A percentile compares a stretch with the other conserved stretches of the same genome.
Evolutionary conservation across 1,140 invertebrate genomes (phyloP).

Genomic region (Triops cancriformis): DNA sequence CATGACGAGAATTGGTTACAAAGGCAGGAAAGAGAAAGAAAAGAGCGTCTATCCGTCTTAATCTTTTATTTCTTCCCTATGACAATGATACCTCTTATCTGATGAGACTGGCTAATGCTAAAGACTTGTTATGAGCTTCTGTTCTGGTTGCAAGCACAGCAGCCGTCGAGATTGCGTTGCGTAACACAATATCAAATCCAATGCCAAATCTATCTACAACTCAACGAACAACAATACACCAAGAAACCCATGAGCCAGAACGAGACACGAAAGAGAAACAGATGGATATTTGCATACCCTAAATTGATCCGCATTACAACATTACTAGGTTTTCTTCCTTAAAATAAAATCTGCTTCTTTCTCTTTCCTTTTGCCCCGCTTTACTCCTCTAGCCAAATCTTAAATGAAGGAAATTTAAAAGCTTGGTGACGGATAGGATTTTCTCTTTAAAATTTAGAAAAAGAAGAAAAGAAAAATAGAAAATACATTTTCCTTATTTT

Average conservation of each 20-base stretch:
- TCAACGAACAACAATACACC: neutral
- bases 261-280: neutral
- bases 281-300: neutral
- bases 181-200: neutral
- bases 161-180: neutral
- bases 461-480: neutral
- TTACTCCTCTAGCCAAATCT: no score
- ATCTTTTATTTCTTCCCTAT: neutral
- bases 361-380: no score
- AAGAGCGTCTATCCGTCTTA: neutral
- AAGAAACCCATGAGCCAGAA: neutral
- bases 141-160: neutral
- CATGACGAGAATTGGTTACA: neutral
- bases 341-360: neutral
- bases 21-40: neutral
- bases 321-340: neutral
- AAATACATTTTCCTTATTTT: no score
- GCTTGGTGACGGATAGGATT: neutral
- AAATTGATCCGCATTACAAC: neutral
- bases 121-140: slow-evolving; percentile 10
- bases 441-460: neutral
- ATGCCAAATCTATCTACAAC: neutral
- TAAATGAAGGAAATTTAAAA: neutral
- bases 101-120: neutral
- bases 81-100: slow-evolving; percentile 14